A percentile compares a stretch with the other conserved stretches of the same genome.
phyloP scores from a whole-genome alignment of 2,113 vertebrate genomes.

The Acanthisitta chloris region DNA sequence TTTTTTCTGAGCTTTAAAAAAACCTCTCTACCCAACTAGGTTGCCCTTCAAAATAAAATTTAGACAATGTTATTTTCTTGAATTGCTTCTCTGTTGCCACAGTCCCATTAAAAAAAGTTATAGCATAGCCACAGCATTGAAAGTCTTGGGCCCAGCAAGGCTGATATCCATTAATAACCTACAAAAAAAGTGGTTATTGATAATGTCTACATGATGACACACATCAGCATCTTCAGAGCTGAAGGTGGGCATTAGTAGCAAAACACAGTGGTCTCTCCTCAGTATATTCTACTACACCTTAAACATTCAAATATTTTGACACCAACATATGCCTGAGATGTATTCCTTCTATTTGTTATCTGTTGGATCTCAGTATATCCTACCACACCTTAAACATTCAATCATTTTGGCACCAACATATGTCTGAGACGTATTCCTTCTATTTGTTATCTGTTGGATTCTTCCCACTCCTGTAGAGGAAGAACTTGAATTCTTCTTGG shows the following conservation, averaged over 20 bases:
- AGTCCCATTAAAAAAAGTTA: background rate
- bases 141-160: background rate
- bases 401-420: background rate
- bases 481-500: background rate
- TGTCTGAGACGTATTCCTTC: background rate
- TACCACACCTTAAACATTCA: background rate
- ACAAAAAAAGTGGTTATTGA: background rate
- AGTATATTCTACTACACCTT: background rate
- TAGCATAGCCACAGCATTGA: background rate
- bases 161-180: background rate
- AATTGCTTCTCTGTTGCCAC: background rate
- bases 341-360: background rate
- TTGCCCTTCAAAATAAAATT: background rate
- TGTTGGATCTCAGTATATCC: background rate
- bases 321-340: background rate
- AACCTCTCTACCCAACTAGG: background rate
- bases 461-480: background rate
- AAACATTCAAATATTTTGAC: background rate
- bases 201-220: background rate
- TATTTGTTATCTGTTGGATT: background rate
- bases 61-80: background rate
- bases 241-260: background rate
- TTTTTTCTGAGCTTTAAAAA: background rate
- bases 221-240: background rate
- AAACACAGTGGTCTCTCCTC: background rate